Percentiles rank a stretch among this genome's conserved stretches.
These are phyloP conservation scores for Antennarius maculatus DNA, from an alignment of 2,797 vertebrate species.

Conservation along the genomic window DNA sequence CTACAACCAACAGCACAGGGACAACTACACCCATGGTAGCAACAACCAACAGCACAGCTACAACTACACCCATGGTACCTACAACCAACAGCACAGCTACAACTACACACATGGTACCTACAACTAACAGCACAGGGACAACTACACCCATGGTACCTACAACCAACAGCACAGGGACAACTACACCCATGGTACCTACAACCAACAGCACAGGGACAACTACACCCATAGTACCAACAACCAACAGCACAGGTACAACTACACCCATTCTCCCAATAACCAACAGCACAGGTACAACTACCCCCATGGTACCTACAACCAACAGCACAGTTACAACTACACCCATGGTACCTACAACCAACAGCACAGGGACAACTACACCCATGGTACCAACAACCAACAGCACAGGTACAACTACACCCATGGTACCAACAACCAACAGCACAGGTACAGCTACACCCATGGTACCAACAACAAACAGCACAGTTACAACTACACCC, in stretches of 20 bases:
- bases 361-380: not conserved
- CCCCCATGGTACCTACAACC: not conserved
- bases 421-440: fast-evolving
- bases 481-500: not conserved
- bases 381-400: not conserved
- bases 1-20: too few species aligned
- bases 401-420: fast-evolving
- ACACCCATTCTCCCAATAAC: not conserved
- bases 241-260: not conserved
- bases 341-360: too few species aligned
- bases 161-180: not conserved
- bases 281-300: not conserved
- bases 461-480: not conserved
- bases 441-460: not conserved
- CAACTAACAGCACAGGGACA: not conserved
- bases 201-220: not conserved
- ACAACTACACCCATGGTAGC: not conserved
- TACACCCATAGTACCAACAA: not conserved
- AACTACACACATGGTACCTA: not conserved
- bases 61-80: not conserved
- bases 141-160: not conserved
- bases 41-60: not conserved
- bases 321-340: not conserved
- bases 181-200: fast-evolving
- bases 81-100: too few species aligned